Conservation (phyloP, 2,113 vertebrate species). For the Solea solea region DNA sequence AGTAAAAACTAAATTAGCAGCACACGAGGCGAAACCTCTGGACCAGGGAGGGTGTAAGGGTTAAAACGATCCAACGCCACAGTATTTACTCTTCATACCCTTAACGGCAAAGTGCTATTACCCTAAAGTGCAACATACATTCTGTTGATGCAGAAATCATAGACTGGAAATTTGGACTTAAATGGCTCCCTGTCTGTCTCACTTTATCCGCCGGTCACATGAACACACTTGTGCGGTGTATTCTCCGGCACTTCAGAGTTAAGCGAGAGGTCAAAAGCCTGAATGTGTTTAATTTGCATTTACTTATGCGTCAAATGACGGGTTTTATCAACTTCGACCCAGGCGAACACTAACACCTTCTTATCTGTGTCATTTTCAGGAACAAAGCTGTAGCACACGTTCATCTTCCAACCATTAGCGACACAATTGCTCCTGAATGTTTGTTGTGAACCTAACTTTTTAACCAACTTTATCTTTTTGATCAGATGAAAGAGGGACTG, state of each 20-base stretch:
- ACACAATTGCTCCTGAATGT: too few relatives aligned
- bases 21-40: constrained; percentile 26
- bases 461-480: too few relatives aligned
- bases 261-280: not conserved
- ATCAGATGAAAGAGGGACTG: too few relatives aligned
- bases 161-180: not conserved
- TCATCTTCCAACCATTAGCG: too few relatives aligned
- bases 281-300: too few relatives aligned
- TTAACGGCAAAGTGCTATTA: constrained; percentile 24
- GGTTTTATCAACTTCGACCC: too few relatives aligned
- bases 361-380: too few relatives aligned
- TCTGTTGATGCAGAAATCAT: not conserved
- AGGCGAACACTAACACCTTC: too few relatives aligned
- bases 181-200: not conserved
- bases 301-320: too few relatives aligned
- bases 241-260: too few relatives aligned
- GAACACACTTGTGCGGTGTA: not conserved
- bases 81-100: constrained; percentile 34
- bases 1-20: constrained; percentile 70
- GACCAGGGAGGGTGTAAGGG: constrained; percentile 36
- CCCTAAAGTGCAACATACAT: not conserved
- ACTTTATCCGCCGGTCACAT: not conserved
- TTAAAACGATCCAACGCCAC: constrained; percentile 51
- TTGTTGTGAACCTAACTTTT: too few relatives aligned
- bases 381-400: too few relatives aligned